Conservation (phyloP, 2,113 vertebrate genomes). For the Grantiella picta region DNA sequence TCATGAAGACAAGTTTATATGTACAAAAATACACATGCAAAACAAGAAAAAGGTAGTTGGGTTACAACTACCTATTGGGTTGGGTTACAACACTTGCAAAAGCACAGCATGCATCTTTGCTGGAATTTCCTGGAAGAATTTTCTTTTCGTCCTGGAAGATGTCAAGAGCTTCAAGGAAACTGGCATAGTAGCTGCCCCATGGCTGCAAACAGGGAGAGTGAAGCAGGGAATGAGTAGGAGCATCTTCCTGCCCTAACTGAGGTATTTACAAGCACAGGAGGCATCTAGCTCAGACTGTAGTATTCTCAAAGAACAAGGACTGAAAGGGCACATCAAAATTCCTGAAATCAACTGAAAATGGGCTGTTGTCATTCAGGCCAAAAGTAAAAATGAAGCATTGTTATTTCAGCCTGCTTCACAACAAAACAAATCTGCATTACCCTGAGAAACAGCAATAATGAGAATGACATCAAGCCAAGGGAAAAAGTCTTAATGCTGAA, state of each 20-base stretch:
- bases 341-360: neutral
- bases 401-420: neutral
- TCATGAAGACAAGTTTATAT: neutral
- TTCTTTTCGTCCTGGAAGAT: neutral
- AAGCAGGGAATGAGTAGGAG: neutral
- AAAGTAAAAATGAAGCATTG: rapidly evolving
- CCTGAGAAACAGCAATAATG: neutral
- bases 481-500: neutral
- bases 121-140: no score
- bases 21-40: neutral
- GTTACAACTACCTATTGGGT: neutral
- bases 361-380: neutral
- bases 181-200: neutral
- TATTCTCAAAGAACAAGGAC: neutral
- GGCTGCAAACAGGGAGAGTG: neutral
- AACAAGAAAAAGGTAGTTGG: neutral
- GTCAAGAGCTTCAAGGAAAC: neutral
- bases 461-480: neutral
- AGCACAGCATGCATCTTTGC: neutral
- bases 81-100: neutral
- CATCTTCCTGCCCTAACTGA: neutral
- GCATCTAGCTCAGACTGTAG: neutral
- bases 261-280: neutral
- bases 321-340: neutral
- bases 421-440: neutral